These are phyloP conservation scores for Calyptomena viridis DNA, from an alignment of 2,113 vertebrate genomes.

Conservation along the genomic window DNA sequence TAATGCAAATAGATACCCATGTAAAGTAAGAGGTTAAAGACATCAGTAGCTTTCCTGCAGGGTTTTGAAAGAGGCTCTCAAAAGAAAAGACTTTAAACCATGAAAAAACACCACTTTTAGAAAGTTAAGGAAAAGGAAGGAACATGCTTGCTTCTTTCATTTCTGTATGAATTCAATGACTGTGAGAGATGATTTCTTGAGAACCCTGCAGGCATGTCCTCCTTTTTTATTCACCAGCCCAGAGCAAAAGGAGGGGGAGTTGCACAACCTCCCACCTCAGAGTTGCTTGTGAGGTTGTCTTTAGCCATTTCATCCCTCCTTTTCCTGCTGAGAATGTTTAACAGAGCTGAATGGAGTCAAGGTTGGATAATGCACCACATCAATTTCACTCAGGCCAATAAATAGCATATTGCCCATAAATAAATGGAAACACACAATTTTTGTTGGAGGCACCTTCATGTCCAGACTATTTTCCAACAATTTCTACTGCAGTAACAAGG, in stretches of 20 bases:
- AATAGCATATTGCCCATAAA: background rate
- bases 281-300: background rate
- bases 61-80: background rate
- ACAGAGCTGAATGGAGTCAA: background rate
- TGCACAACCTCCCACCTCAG: background rate
- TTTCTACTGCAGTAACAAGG: background rate
- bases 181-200: background rate
- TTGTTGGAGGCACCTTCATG: background rate
- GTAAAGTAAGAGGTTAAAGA: conserved; percentile 23
- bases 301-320: background rate
- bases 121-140: background rate
- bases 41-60: background rate
- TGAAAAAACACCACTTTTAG: background rate
- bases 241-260: background rate
- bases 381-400: background rate
- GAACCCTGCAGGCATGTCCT: background rate
- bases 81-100: background rate
- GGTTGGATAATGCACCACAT: background rate
- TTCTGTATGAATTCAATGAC: background rate
- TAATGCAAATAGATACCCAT: conserved; percentile 11
- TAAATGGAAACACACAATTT: background rate
- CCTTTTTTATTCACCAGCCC: background rate
- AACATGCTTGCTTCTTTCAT: background rate
- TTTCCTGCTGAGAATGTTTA: background rate
- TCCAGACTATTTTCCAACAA: background rate